Evolutionary conservation across 2,888 invertebrate species (phyloP), one percentile per base, ranked within the genome.

Genomic region (Trichacis sp.): DNA sequence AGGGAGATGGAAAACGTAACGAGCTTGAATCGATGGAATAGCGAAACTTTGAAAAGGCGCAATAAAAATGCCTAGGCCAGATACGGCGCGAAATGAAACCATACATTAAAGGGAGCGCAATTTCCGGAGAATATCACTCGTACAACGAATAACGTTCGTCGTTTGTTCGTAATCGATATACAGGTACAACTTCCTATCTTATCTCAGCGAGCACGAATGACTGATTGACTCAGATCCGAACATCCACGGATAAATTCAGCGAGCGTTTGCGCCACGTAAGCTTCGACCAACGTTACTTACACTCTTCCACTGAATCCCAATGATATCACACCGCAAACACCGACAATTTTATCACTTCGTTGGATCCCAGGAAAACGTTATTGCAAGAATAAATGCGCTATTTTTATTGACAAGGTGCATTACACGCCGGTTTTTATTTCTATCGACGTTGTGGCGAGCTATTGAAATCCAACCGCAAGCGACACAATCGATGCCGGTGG

Each of bases 171-270:
- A 43, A 52, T 52, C 54, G 54, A 54, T 47, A 38, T 46, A 54
- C 53, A 53, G 53, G 45, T 53, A 53, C 40, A 49, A 56, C 56
- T 42, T 49, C 33, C 20, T 57, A 50, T 57, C 57, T 57, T 50
- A 50, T 57, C 60, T 61, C 58, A n/a, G n/a, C n/a, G n/a, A n/a
- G n/a, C n/a, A 59, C 49, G 62, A 60, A 66, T 69, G 69, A 69
- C 56, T 59, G 69, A 69, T 69, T 64, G 69, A 29, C 65, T 58
- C 58, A 49, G 55, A 64, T 69, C 57, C 63, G n/a, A n/a, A 19
- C 64, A 59, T 65, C 60, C 54, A n/a, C 38, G 6, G 24, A 24
- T 24, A 24, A 3, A 8, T 24, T 24, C 33, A 8, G n/a, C 30
- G 12, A 14, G 12, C 42, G n/a, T 17, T 14, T 17, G 42, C 11